phyloP scores from a whole-genome alignment of 2,797 vertebrate species.

The Premnoplex brunnescens region DNA sequence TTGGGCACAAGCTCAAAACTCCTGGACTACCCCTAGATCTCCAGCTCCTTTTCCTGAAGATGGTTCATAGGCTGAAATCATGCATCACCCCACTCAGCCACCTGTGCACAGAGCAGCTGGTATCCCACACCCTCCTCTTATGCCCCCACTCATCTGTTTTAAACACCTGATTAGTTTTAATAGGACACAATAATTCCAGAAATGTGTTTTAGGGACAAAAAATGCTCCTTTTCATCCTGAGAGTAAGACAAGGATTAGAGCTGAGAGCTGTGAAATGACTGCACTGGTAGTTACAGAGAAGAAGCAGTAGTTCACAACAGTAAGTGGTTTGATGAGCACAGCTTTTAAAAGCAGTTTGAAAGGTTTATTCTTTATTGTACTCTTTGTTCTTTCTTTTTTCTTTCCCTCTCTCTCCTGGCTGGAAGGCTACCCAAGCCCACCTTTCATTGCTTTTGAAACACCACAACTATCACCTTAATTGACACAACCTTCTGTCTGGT shows the following conservation, averaged over 20 bases:
- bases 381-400: background rate
- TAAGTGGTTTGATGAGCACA: background rate
- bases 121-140: background rate
- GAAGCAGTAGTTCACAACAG: background rate
- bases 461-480: background rate
- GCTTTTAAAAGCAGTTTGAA: background rate
- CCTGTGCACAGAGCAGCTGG: background rate
- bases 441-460: background rate
- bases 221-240: background rate
- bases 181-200: background rate
- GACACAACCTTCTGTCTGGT: background rate
- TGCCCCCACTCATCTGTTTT: background rate
- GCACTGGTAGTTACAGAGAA: background rate
- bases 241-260: background rate
- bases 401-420: accelerated
- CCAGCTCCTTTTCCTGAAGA: background rate
- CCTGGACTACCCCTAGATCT: background rate
- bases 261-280: background rate
- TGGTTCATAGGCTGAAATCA: background rate
- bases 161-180: background rate
- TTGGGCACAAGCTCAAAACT: background rate
- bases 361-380: background rate
- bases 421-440: background rate
- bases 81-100: accelerated
- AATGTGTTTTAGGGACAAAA: background rate